These are phyloP conservation scores for Monopis laevigella DNA, from an alignment of 2,888 invertebrate species.

Conservation along the genomic window DNA sequence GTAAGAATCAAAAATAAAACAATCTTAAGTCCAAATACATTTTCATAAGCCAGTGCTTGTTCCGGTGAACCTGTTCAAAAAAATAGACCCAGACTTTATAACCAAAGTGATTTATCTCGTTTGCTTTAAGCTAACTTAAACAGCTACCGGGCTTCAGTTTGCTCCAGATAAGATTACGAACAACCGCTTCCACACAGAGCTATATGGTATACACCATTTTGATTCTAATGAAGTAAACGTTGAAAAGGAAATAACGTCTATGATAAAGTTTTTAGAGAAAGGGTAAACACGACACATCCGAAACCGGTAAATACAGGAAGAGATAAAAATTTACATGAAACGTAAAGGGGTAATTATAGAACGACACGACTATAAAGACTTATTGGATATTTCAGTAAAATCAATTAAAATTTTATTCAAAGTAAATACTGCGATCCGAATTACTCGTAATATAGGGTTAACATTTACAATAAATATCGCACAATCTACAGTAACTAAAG, in stretches of 20 bases:
- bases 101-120: slow-evolving; percentile 65
- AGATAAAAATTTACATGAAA: slow-evolving; percentile 4
- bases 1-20: too few relatives aligned
- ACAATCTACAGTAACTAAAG: slow-evolving; percentile 3
- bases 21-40: too few relatives aligned
- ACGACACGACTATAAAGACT: not conserved
- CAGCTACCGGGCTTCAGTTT: slow-evolving; percentile 65
- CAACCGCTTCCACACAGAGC: slow-evolving; percentile 1
- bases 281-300: slow-evolving; percentile 13
- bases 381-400: not conserved
- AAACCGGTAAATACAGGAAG: slow-evolving; percentile 10
- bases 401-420: not conserved
- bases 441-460: not conserved
- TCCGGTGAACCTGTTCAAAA: too few relatives aligned
- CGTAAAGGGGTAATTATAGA: not conserved
- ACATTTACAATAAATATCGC: not conserved
- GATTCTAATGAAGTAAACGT: slow-evolving; percentile 25
- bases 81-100: too few relatives aligned
- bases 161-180: slow-evolving; percentile 54
- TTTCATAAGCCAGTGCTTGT: too few relatives aligned
- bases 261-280: slow-evolving; percentile 17
- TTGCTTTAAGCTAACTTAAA: slow-evolving; percentile 62
- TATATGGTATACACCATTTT: too few relatives aligned
- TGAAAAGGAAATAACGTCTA: slow-evolving; percentile 34
- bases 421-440: not conserved